Base-by-base conservation (phyloP, 2,113 vertebrate genomes). In the Plectropomus leopardus region DNA sequence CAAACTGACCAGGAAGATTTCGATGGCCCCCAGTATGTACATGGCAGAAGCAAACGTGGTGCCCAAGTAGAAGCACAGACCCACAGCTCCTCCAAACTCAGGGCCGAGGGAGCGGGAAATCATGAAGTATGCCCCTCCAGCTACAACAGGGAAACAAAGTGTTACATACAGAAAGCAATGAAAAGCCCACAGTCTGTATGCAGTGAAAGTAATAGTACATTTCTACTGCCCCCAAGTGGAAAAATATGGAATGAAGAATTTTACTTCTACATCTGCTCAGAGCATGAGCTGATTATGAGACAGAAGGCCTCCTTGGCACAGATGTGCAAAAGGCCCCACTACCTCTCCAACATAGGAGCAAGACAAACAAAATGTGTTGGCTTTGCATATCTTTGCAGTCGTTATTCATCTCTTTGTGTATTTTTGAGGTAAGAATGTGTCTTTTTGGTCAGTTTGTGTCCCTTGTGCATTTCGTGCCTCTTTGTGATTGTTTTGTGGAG, bases 91-190 rank as follows among this genome's bases (percentile, higher is more conserved):
- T 80, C 98, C 98, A 90, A 99, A 99, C 89, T 99, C 98, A 8
- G 98, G 98, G 15, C 98, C 98, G 84, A 99, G 87, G 0, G 98
- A 99, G 19, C 98, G 96, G 1, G 98, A 99, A 72, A 99, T 99
- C 98, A 99, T 99, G 92, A 99, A 99, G 82, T 99, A 99, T 11
- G 98, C 97, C 57, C 98, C 98, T 60, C 98, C 98, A 90, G 98
- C 98, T 99, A 75, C 0, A 68, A 89, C 24, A 74, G 7, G 7
- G 72, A 34, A 44, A 81, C 9, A 48, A 42, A 58, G 5, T 34
- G 36, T 87, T 61, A 78, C 0, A 45, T 5, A 59, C 2, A 48
- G 17, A 67, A 51, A 26, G 2, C 42, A 3, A 44, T 1, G 47
- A 5, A 50, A 30, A 45, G 16, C 0, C 67, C 32, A 1, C 7